These are phyloP conservation scores for Tauraco erythrolophus DNA, from an alignment of 2,113 vertebrate species.

Conservation along the genomic window DNA sequence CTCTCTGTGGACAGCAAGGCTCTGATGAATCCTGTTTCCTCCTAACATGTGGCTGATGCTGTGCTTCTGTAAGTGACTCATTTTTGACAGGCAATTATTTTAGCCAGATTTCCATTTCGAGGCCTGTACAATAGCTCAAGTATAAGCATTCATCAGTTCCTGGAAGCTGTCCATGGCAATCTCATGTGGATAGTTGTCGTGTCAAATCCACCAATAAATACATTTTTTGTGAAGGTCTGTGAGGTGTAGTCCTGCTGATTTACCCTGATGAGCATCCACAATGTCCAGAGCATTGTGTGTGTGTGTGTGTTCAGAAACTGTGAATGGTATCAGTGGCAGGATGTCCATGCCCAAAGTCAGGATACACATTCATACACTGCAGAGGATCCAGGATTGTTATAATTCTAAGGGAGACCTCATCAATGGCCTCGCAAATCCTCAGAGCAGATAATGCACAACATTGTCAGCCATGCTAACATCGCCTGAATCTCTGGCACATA, in stretches of 20 bases:
- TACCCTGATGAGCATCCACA: not conserved
- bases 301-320: not conserved
- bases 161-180: not conserved
- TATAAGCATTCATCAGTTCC: not conserved
- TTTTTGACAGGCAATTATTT: conserved; percentile 39
- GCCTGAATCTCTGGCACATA: not conserved
- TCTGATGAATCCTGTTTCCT: not conserved
- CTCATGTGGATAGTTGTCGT: not conserved
- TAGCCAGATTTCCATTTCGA: not conserved
- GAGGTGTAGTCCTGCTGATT: not conserved
- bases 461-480: not conserved
- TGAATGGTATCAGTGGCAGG: not conserved
- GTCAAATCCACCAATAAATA: not conserved
- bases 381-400: not conserved
- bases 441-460: not conserved
- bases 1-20: not conserved
- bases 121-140: not conserved
- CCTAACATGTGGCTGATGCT: not conserved
- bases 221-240: not conserved
- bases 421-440: not conserved
- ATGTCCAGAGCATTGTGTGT: not conserved
- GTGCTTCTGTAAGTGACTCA: not conserved
- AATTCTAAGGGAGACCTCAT: not conserved
- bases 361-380: not conserved
- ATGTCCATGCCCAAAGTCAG: not conserved